Evolutionary conservation across 1,140 invertebrate genomes (phyloP).

Genomic region (Dolichoris vasculosae): DNA sequence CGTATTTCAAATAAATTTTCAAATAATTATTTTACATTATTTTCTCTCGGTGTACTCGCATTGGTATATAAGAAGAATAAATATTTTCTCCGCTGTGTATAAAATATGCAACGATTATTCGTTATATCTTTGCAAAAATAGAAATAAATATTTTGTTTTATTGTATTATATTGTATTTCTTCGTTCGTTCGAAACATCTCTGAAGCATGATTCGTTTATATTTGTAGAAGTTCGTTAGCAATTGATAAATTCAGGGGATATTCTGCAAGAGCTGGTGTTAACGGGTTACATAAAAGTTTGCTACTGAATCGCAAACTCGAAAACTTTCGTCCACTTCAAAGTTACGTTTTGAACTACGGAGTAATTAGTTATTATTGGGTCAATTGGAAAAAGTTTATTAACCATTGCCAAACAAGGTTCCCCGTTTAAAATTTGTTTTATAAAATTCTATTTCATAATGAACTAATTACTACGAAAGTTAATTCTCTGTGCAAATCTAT

Average conservation of each 20-base stretch:
- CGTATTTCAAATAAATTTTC: too few species aligned
- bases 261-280: slow-evolving; percentile 7
- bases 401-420: slow-evolving; percentile 1
- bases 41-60: too few species aligned
- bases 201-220: neutral
- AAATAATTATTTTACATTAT: too few species aligned
- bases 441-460: neutral
- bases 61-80: too few species aligned
- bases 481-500: neutral
- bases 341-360: neutral
- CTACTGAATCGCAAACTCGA: slow-evolving; percentile 26
- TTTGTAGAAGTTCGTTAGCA: slow-evolving; percentile 17
- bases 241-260: slow-evolving; percentile 27
- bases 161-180: neutral
- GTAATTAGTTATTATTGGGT: slow-evolving; percentile 42
- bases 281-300: slow-evolving; percentile 38
- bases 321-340: slow-evolving; percentile 22
- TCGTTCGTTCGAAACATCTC: neutral
- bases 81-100: too few species aligned
- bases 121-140: too few species aligned
- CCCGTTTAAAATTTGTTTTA: slow-evolving; percentile 21
- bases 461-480: neutral
- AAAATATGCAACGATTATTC: too few species aligned
- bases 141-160: too few species aligned
- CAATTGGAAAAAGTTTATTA: slow-evolving; percentile 18